A percentile compares a stretch with the other conserved stretches of the same genome.
phyloP scores from a whole-genome alignment of 2,113 vertebrate genomes.

The Pelvicachromis taeniatus region DNA sequence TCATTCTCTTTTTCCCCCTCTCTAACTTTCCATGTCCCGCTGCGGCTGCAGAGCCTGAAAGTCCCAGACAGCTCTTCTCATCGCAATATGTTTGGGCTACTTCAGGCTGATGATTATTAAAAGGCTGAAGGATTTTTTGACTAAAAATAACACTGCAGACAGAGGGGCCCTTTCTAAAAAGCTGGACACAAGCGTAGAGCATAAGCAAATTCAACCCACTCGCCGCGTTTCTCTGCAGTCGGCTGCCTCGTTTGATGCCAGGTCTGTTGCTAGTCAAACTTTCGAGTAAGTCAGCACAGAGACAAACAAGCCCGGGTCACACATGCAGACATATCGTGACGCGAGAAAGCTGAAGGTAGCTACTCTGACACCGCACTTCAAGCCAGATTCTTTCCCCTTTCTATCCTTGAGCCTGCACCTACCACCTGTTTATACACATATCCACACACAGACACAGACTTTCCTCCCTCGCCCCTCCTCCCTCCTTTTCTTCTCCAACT shows the following conservation, averaged over 20 bases:
- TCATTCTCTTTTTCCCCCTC: not conserved
- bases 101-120: conserved; percentile 63
- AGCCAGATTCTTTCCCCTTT: conserved; percentile 48
- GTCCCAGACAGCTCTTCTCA: conserved; percentile 45
- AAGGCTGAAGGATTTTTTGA: conserved; percentile 50
- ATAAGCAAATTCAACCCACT: conserved; percentile 47
- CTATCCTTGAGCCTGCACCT: conserved; percentile 1
- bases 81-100: conserved; percentile 54
- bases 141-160: conserved; percentile 69
- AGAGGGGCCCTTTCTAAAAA: conserved; percentile 42
- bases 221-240: conserved; percentile 34
- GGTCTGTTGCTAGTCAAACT: conserved; percentile 50
- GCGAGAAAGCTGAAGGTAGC: conserved; percentile 19
- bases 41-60: conserved; percentile 43
- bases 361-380: not conserved
- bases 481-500: not conserved
- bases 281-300: conserved; percentile 44
- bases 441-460: not conserved
- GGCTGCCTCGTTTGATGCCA: conserved; percentile 44
- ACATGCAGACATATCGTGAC: conserved; percentile 1
- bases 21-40: conserved; percentile 45
- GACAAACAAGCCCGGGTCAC: not conserved
- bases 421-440: conserved; percentile 6
- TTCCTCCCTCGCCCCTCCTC: not conserved
- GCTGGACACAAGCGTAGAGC: conserved; percentile 37